Evolutionary conservation across 2,797 vertebrate genomes (phyloP), one percentile per base, ranked within the genome.

Genomic region (Odontamblyopus lacepedii): DNA sequence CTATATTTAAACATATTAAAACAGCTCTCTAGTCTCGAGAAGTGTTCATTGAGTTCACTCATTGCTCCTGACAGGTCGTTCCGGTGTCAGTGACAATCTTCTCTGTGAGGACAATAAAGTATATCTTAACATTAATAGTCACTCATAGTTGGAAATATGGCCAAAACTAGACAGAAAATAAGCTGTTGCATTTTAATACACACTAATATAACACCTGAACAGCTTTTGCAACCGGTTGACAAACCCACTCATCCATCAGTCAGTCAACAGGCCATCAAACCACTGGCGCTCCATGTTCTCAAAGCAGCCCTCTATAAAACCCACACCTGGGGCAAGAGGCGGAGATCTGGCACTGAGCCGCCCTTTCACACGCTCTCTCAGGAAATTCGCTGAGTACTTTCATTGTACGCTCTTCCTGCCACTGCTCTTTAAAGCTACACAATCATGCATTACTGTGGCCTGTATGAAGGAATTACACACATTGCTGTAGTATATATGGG

Each of bases 341-440:
- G 86, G 80, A 85, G 82, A 84, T 11, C 63, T 87, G 88, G 88
- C 86, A 63, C 63, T 0, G 26, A 67, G 83, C 83, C 85, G 48
- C 60, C 13, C 30, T 81, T 77, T 87, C 74, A 75, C 74, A 68
- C 81, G 55, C 72, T 76, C 81, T 76, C 84, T 82, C 79, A 88
- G 88, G 88, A 91, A 90, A 68, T 81, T 78, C 79, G 73, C 80
- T 77, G 77, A 85, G 82, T 67, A 23, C 71, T 87, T 87, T 86
- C 84, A 89, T 83, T 88, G 85, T 87, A 69, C 81, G 80, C 81
- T 74, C 71, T 88, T 90, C 89, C 88, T 89, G 87, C 75, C 70
- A 65, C 75, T 81, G 15, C 29, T 32, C 59, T 85, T 70, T 72
- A 84, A 83, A 84, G 74, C 74, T 80, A 71, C 44, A 79, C 65